These are phyloP conservation scores for Pseudococcus viburni DNA, from an alignment of 2,888 invertebrate species.

Conservation along the genomic window DNA sequence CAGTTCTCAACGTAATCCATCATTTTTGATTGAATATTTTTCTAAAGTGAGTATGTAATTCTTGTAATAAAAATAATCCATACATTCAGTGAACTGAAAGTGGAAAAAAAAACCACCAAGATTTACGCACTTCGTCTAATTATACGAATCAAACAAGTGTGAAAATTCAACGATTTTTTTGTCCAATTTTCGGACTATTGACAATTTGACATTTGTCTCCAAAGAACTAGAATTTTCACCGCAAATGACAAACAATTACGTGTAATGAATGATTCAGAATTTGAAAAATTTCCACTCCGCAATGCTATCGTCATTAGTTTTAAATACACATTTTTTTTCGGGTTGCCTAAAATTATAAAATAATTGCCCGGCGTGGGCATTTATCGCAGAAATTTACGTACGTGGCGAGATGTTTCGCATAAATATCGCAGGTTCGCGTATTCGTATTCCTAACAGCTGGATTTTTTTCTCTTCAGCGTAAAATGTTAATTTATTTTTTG, in stretches of 20 bases:
- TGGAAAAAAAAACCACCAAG: too few relatives aligned
- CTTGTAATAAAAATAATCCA: too few relatives aligned
- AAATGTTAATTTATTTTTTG: slow-evolving; percentile 60
- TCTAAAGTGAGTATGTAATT: too few relatives aligned
- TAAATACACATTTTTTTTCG: slow-evolving; percentile 9
- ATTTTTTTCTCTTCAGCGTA: slow-evolving; percentile 43
- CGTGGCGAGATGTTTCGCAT: slow-evolving; percentile 34
- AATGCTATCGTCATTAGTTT: not conserved
- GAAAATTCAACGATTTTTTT: too few relatives aligned
- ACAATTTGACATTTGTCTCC: too few relatives aligned
- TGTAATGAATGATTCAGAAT: not conserved
- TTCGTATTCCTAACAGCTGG: slow-evolving; percentile 42
- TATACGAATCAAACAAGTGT: too few relatives aligned
- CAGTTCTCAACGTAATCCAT: too few relatives aligned
- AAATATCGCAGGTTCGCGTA: slow-evolving; percentile 15
- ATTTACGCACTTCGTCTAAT: too few relatives aligned
- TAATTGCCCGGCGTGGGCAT: slow-evolving; percentile 37
- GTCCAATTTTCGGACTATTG: too few relatives aligned
- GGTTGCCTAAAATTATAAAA: slow-evolving; percentile 32
- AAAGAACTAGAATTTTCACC: too few relatives aligned
- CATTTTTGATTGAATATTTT: too few relatives aligned
- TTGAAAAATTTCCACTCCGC: not conserved
- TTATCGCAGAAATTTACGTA: slow-evolving; percentile 41
- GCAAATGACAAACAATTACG: not conserved
- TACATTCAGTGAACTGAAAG: too few relatives aligned